phyloP scores from a whole-genome alignment of 2,888 invertebrate species.

The Salpingus planirostris region DNA sequence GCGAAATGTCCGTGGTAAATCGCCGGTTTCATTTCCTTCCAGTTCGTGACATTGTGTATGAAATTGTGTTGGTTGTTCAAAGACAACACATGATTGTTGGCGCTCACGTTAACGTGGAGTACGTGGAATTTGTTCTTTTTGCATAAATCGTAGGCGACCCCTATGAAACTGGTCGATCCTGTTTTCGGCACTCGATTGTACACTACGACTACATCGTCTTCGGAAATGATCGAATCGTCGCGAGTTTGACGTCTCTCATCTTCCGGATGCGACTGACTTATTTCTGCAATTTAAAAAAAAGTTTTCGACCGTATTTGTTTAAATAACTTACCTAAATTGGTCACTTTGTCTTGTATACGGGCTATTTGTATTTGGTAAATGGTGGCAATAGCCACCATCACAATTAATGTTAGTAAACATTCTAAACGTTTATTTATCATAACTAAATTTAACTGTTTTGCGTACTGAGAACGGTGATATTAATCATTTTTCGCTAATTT shows the following conservation, averaged over 20 bases:
- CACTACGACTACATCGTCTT: constrained; percentile 70
- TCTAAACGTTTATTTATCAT: constrained; percentile 11
- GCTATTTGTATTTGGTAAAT: constrained; percentile 29
- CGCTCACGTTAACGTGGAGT: constrained; percentile 91
- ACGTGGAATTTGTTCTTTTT: constrained; percentile 72
- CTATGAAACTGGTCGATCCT: constrained; percentile 92
- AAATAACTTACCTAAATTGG: constrained; percentile 20
- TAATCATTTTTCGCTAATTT: not conserved
- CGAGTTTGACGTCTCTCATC: constrained; percentile 2
- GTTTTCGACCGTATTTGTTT: constrained; percentile 1
- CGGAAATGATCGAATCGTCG: constrained; percentile 20
- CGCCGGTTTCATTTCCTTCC: constrained; percentile 86
- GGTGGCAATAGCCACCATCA: constrained; percentile 21
- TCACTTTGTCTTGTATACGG: constrained; percentile 24
- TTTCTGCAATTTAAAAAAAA: constrained; percentile 15
- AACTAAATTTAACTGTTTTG: too few species aligned
- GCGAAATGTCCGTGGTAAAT: constrained; percentile 98
- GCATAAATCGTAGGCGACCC: constrained; percentile 81
- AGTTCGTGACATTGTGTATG: constrained; percentile 81
- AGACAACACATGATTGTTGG: constrained; percentile 92
- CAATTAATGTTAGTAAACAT: constrained; percentile 19
- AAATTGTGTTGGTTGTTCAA: constrained; percentile 84
- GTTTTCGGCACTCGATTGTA: constrained; percentile 97
- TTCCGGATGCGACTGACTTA: constrained; percentile 11
- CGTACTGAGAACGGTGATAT: not conserved